These are phyloP conservation scores for Hypanus sabinus DNA, from an alignment of 2,113 vertebrate genomes.

Conservation along the genomic window DNA sequence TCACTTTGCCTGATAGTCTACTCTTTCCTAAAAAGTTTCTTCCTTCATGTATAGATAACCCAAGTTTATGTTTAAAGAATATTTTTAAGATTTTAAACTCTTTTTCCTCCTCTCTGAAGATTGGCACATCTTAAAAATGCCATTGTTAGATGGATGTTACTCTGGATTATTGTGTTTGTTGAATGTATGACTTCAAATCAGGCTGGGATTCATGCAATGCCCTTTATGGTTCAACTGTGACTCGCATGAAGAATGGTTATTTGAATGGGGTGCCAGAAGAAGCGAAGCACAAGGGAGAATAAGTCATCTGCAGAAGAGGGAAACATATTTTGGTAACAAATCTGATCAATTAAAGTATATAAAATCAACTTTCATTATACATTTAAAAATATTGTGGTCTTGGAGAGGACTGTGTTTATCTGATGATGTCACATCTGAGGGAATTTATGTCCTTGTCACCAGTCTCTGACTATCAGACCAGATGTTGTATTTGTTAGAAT, in stretches of 20 bases:
- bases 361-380: neutral
- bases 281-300: neutral
- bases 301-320: neutral
- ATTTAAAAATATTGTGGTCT: neutral
- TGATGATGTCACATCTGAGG: neutral
- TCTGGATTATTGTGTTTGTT: neutral
- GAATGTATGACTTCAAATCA: neutral
- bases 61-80: neutral
- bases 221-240: neutral
- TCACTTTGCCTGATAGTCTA: neutral
- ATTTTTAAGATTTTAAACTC: neutral
- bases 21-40: neutral
- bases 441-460: neutral
- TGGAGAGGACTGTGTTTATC: neutral
- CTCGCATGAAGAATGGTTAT: neutral
- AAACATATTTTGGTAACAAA: neutral
- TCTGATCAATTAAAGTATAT: neutral
- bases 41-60: neutral
- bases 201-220: neutral
- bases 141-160: neutral
- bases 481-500: neutral
- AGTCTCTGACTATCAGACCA: neutral
- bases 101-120: neutral
- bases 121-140: neutral
- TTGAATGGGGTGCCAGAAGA: neutral